Percentiles rank a stretch among this genome's conserved stretches.
Evolutionary conservation across 2,888 invertebrate genomes (phyloP).

Genomic region (Chaetoderma sp.): DNA sequence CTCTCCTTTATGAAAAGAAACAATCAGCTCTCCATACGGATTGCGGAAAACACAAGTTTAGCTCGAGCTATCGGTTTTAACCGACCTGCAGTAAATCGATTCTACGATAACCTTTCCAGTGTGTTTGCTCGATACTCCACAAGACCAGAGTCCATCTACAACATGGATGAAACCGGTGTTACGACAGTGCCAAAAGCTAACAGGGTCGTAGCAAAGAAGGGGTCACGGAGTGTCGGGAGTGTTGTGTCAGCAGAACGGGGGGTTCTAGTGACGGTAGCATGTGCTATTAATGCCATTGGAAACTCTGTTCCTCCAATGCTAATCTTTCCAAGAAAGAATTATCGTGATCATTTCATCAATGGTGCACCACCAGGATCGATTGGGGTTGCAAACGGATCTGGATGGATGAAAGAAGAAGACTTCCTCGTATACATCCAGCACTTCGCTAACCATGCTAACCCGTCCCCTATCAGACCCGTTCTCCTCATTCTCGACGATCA

Average conservation of each 20-base stretch:
- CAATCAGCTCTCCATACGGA: slow-evolving; percentile 5
- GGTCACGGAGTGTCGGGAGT: not conserved
- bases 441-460: slow-evolving; percentile 6
- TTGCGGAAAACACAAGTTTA: slow-evolving; percentile 12
- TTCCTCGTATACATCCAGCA: slow-evolving; percentile 30
- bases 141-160: slow-evolving; percentile 1
- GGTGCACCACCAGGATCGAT: slow-evolving; percentile 24
- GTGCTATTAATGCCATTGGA: slow-evolving; percentile 23
- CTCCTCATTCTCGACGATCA: not conserved
- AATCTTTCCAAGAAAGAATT: slow-evolving; percentile 28
- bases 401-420: slow-evolving; percentile 29
- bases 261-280: slow-evolving; percentile 18
- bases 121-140: slow-evolving; percentile 1
- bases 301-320: slow-evolving; percentile 27
- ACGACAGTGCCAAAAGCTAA: not conserved
- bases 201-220: slow-evolving; percentile 5
- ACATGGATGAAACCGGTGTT: slow-evolving; percentile 7
- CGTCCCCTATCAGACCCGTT: not conserved
- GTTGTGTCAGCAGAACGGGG: slow-evolving; percentile 12
- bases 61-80: slow-evolving; percentile 17
- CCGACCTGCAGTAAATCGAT: not conserved
- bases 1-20: no score
- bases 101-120: slow-evolving; percentile 13
- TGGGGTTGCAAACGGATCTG: slow-evolving; percentile 13
- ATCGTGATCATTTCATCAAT: slow-evolving; percentile 17